Evolutionary conservation across 2,113 vertebrate genomes (phyloP), one percentile per base, ranked within the genome.

Genomic region (Galeopterus variegatus): DNA sequence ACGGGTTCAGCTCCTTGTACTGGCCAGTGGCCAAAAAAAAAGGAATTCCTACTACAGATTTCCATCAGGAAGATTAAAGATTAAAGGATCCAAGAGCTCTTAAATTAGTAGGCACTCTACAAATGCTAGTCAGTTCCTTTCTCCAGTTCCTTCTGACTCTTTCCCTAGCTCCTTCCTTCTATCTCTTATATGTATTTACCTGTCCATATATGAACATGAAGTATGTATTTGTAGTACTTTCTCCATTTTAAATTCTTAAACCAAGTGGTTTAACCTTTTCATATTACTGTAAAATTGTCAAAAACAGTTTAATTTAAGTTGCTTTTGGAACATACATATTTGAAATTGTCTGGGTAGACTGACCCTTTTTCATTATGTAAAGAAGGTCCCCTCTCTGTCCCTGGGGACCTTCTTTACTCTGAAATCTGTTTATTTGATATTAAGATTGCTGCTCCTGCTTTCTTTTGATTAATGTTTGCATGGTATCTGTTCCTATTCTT

Each of bases 171-270:
- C 31, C 28, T 81, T 93, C 72, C 28, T 93, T 89, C 41, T 94
- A 64, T 13, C 60, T 87, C 64, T 2, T 5, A 93, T 91, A 88
- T 14, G 24, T 58, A 10, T 79, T 93, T 93, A 88, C 41, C 24
- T 41, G 5, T 69, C 7, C 54, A 62, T 56, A 56, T 62, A 17
- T 84, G 52, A 64, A 85, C 8, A 91, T 56, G 50, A 93, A 73
- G 3, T 77, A 50, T 36, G 33, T 86, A 75, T 90, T 93, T 90
- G 13, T 94, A 88, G 45, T 26, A 83, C 8, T 90, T 90, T 94
- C 13, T 83, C n/a, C 52, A 94, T 54, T 96, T 88, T 41, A 83
- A 95, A 91, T 96, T 91, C 13, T 75, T 88, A 90, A 96, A 80
- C 5, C 19, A 90, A 60, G 23, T 67, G 64, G 65, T 21, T 24